Evolutionary conservation across 2,113 vertebrate genomes (phyloP), one percentile per base, ranked within the genome.

Genomic region (Hemiprocne comata): DNA sequence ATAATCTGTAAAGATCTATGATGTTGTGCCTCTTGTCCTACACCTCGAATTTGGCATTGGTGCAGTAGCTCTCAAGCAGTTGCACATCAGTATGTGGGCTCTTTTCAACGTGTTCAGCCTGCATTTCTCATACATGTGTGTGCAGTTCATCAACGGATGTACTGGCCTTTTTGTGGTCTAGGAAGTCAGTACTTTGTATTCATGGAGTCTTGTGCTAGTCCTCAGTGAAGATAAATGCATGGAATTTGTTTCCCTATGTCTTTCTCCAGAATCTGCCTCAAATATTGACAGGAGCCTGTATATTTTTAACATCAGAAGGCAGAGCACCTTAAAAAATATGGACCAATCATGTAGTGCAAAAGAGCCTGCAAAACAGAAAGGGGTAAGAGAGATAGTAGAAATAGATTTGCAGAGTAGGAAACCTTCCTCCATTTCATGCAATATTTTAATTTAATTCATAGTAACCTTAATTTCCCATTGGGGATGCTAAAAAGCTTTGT

Each of bases 401-500:
- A 75, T 17, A 92, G 65, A 19, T 74, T 17, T 13, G 18, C 78
- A 31, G 18, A n/a, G 29, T 23, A 78, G 21, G 13, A 93, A 89
- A 72, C 28, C 36, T 74, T 92, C 79, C 40, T 69, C 51, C 31
- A 40, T 29, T 55, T 25, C 18, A 13, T 84, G 33, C 46, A 93
- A 19, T 67, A 38, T 75, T 78, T 73, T 74, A 67, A 89, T 92
- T 66, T 48, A 64, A 3, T 60, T 87, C 33, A 33, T 60, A 65
- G 40, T 78, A 84, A 87, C 18, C 33, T 64, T 81, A 92, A 84
- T 5, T 44, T 77, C 50, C 33, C 40, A 65, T 11, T 13, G 9
- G 44, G 34, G 48, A 77, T 67, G 48, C 29, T 93, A 74, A 89
- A 96, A 93, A 75, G 25, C 71, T 90, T 73, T 86, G 44, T 88